phyloP scores from a whole-genome alignment of 2,797 vertebrate species.

The Avahi laniger region DNA sequence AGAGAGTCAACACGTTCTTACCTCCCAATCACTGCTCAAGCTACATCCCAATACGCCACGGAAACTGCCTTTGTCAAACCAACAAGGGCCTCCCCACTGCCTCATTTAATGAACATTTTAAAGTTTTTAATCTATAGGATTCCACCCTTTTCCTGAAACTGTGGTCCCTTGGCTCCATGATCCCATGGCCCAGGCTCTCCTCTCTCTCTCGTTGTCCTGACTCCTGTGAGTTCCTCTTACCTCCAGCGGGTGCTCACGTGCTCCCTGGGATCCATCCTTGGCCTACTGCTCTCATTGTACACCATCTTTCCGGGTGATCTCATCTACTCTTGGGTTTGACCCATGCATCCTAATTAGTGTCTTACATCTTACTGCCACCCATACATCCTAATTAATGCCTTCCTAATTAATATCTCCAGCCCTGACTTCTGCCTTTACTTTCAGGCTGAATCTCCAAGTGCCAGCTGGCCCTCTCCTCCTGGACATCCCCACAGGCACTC shows the following conservation, averaged over 20 bases:
- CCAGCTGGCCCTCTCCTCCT: background rate
- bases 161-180: background rate
- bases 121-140: background rate
- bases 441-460: background rate
- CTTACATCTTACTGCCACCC: background rate
- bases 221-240: background rate
- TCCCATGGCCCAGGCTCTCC: background rate
- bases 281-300: background rate
- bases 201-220: background rate
- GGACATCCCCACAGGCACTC: background rate
- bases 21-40: background rate
- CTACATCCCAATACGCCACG: background rate
- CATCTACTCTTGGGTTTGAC: background rate
- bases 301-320: background rate
- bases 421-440: background rate
- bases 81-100: background rate
- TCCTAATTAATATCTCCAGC: background rate
- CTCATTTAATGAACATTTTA: background rate
- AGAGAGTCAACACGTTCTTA: background rate
- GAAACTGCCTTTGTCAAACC: background rate
- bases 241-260: background rate
- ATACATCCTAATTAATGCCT: background rate
- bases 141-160: background rate
- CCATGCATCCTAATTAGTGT: too few relatives aligned
- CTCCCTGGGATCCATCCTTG: too few relatives aligned